phyloP scores from a whole-genome alignment of 2,888 invertebrate genomes.

The Apamea sordens region DNA sequence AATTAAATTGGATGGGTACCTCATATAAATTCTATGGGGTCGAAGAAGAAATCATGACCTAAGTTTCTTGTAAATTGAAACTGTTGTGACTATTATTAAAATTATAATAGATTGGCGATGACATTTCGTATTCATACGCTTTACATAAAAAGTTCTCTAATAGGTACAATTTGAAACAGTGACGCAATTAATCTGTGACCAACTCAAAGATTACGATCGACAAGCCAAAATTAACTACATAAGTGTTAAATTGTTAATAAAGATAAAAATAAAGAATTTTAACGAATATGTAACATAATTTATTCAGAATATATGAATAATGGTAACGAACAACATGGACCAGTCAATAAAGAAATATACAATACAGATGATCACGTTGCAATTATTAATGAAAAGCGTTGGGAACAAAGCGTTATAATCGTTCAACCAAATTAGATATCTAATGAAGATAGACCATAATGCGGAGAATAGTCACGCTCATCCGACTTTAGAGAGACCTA shows the following conservation, averaged over 20 bases:
- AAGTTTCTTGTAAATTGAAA: background rate
- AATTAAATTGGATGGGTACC: constrained; percentile 28
- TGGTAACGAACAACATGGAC: constrained; percentile 19
- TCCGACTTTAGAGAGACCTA: constrained; percentile 16
- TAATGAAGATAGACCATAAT: constrained; percentile 49
- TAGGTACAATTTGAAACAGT: background rate
- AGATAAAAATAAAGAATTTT: constrained; percentile 15
- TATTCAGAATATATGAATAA: constrained; percentile 38
- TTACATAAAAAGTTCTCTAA: too few relatives aligned
- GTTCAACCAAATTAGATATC: constrained; percentile 43
- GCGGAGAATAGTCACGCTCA: constrained; percentile 43
- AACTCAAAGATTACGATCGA: constrained; percentile 18
- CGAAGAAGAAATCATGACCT: background rate
- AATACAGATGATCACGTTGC: constrained; percentile 25
- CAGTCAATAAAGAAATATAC: constrained; percentile 16
- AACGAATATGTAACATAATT: constrained; percentile 20
- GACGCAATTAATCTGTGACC: background rate
- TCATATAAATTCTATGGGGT: constrained; percentile 15
- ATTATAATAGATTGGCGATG: background rate
- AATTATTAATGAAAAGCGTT: constrained; percentile 20
- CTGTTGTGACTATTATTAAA: background rate
- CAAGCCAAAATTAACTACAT: background rate
- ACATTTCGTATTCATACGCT: background rate
- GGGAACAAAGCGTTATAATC: constrained; percentile 27
- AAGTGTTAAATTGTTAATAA: constrained; percentile 4